phyloP scores from a whole-genome alignment of 2,797 vertebrate species.

The Falco cherrug region DNA sequence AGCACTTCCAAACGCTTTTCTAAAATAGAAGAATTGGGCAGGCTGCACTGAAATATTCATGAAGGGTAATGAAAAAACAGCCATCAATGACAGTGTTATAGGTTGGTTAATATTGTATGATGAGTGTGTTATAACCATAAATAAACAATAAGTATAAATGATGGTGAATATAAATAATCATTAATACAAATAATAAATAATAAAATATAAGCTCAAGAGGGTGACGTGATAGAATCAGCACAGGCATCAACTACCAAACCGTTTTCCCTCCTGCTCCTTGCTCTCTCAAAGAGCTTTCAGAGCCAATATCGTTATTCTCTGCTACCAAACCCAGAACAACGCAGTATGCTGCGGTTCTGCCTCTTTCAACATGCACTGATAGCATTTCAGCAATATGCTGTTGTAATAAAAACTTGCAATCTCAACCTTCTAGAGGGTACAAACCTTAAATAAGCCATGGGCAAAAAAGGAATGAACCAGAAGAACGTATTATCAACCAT shows the following conservation, averaged over 20 bases:
- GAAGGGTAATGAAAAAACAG: constrained; percentile 65
- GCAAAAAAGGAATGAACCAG: background rate
- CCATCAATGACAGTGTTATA: constrained; percentile 27
- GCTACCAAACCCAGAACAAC: background rate
- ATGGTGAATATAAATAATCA: constrained; percentile 73
- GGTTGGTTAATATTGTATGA: constrained; percentile 74
- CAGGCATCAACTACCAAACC: constrained; percentile 3
- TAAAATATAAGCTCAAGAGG: background rate
- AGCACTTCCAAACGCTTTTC: background rate
- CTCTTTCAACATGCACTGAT: background rate
- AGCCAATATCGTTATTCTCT: background rate
- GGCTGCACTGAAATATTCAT: constrained; percentile 71
- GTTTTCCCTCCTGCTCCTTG: background rate
- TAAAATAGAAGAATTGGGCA: constrained; percentile 50
- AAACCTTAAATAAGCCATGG: background rate
- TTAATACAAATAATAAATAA: constrained; percentile 69
- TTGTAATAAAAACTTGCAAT: background rate
- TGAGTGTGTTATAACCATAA: constrained; percentile 73
- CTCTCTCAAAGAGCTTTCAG: constrained; percentile 22
- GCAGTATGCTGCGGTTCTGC: background rate
- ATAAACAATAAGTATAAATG: constrained; percentile 75
- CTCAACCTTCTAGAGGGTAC: background rate
- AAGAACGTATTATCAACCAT: background rate
- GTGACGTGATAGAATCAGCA: constrained; percentile 20
- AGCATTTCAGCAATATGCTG: background rate